Percentiles rank a stretch among this genome's conserved stretches.
These are phyloP conservation scores for Mungos mungo DNA, from an alignment of 2,113 vertebrate species.

Conservation along the genomic window DNA sequence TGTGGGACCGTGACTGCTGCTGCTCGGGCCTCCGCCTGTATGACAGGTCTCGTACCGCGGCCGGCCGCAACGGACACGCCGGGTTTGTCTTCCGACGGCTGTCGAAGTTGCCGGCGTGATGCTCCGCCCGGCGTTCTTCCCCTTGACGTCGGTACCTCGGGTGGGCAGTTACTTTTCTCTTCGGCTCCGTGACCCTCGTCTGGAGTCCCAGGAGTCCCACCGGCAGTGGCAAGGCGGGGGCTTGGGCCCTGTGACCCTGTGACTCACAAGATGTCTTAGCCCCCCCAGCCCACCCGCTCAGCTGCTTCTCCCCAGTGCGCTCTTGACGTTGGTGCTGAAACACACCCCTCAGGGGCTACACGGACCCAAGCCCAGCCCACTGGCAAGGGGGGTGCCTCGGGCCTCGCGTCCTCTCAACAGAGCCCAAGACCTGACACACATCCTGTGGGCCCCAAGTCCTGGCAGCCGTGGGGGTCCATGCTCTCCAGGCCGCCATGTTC, in stretches of 20 bases:
- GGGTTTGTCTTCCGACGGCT: neutral
- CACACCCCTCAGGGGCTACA: neutral
- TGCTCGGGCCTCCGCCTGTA: neutral
- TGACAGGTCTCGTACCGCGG: neutral
- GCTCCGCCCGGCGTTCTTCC: fast-evolving
- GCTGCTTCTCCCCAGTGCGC: neutral
- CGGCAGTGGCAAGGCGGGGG: neutral
- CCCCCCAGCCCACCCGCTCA: neutral
- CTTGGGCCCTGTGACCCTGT: neutral
- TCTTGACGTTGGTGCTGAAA: neutral
- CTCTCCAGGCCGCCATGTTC: neutral
- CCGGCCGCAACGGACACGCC: neutral
- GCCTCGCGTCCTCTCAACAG: neutral
- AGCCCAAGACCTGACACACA: neutral
- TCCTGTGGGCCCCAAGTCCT: no score
- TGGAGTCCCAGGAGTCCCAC: neutral
- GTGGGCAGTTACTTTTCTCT: neutral
- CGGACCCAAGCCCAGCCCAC: neutral
- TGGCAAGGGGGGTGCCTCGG: no score
- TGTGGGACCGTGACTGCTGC: neutral
- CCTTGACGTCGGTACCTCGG: neutral
- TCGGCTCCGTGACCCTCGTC: neutral
- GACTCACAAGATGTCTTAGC: neutral
- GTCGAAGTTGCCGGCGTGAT: neutral
- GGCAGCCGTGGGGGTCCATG: neutral